Conservation (phyloP, 2,113 vertebrate species). For the Steatornis caripensis region DNA sequence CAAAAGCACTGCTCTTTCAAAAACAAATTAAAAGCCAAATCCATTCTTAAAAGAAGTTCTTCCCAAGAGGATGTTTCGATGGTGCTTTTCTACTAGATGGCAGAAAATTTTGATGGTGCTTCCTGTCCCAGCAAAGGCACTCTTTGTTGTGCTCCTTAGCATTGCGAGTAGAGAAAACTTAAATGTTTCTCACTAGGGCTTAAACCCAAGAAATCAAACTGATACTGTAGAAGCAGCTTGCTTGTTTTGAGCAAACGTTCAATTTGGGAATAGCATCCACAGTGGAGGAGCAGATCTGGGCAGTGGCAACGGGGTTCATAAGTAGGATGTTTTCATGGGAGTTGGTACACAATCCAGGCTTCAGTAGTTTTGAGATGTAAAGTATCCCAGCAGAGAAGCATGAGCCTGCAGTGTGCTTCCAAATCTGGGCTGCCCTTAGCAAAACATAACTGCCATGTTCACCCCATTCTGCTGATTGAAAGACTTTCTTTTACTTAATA, state of each 20-base stretch:
- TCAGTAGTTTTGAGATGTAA: neutral
- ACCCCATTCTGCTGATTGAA: neutral
- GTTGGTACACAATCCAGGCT: no score
- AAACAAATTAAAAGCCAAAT: neutral
- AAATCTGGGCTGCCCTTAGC: neutral
- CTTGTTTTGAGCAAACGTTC: neutral
- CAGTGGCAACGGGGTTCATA: neutral
- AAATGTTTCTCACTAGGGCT: neutral
- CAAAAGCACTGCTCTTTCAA: neutral
- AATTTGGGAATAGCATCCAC: neutral
- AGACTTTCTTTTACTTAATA: neutral
- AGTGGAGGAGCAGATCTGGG: neutral
- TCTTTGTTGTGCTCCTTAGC: neutral
- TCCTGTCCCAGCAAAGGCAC: neutral
- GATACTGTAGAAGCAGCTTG: neutral
- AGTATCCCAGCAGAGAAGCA: neutral
- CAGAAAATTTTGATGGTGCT: no score
- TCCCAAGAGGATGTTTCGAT: neutral
- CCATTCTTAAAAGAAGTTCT: neutral
- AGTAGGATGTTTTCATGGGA: neutral
- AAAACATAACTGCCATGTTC: neutral
- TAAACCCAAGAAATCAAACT: neutral
- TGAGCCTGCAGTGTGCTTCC: neutral
- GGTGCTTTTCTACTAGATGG: neutral
- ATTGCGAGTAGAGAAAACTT: neutral